These are phyloP conservation scores for Sinocyclocheilus anophthalmus DNA, from an alignment of 2,113 vertebrate species.

Conservation along the genomic window DNA sequence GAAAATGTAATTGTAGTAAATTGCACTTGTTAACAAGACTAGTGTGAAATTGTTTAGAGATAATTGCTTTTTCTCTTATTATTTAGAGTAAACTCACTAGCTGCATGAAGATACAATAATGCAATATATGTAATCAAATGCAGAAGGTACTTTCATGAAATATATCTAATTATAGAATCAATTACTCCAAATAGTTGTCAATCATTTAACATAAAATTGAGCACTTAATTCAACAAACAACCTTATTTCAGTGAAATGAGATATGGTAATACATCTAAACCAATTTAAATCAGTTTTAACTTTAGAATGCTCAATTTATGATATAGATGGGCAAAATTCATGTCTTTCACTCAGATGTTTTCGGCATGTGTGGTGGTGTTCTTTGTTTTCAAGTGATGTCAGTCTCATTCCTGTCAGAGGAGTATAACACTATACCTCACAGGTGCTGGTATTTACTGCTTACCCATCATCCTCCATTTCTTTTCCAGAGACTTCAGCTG, in stretches of 20 bases:
- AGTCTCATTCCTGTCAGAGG: background rate
- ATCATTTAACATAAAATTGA: background rate
- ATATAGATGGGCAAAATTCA: background rate
- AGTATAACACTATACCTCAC: background rate
- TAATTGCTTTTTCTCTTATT: background rate
- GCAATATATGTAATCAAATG: background rate
- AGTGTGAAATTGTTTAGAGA: background rate
- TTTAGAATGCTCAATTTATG: background rate
- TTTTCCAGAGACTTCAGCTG: constrained; percentile 10
- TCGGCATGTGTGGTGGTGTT: background rate
- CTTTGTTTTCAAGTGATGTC: background rate
- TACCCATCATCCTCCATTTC: constrained; percentile 4
- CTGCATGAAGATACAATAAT: background rate
- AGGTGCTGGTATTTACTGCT: background rate
- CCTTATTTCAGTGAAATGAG: background rate
- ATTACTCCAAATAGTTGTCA: constrained; percentile 7
- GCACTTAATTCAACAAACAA: background rate
- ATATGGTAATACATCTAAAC: background rate
- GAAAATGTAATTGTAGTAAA: background rate
- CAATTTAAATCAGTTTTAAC: background rate
- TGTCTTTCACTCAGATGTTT: background rate
- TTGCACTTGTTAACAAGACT: background rate
- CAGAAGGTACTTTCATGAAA: background rate
- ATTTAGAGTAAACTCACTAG: background rate
- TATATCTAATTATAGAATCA: background rate